Percentiles rank a stretch among this genome's conserved stretches.
These are phyloP conservation scores for Trypoxylus dichotomus DNA, from an alignment of 1,140 invertebrate species.

Conservation along the genomic window DNA sequence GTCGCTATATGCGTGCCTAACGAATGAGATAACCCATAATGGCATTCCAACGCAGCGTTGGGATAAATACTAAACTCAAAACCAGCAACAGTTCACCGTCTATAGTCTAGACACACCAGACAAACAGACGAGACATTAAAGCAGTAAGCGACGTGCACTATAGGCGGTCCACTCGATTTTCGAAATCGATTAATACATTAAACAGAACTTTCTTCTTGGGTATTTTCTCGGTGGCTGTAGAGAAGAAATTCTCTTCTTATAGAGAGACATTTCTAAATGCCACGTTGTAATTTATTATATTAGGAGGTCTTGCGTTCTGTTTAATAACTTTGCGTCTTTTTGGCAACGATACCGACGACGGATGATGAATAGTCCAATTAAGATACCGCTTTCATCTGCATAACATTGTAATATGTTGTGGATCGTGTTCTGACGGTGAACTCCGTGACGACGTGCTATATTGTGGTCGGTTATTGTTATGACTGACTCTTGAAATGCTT, in stretches of 20 bases:
- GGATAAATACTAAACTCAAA: neutral
- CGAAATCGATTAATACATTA: constrained; percentile 5
- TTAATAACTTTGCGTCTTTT: constrained; percentile 3
- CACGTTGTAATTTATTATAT: neutral
- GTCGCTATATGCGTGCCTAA: neutral
- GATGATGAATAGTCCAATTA: constrained; percentile 18
- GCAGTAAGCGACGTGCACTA: neutral
- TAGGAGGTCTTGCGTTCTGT: neutral
- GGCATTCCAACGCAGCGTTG: neutral
- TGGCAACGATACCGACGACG: neutral
- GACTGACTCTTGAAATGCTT: neutral
- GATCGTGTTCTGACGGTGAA: neutral
- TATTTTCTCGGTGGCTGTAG: neutral
- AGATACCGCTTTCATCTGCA: constrained; percentile 11
- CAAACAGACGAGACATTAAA: neutral
- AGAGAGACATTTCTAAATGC: neutral
- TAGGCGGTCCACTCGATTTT: neutral
- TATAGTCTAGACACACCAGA: neutral
- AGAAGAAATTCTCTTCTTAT: neutral
- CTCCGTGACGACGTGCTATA: neutral
- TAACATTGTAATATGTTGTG: constrained; percentile 7
- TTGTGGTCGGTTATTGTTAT: neutral
- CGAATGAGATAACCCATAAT: constrained; percentile 18
- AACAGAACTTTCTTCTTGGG: neutral
- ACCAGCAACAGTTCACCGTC: neutral